Conservation (phyloP, 2,888 invertebrate genomes). For the Epinotia brunnichana region DNA sequence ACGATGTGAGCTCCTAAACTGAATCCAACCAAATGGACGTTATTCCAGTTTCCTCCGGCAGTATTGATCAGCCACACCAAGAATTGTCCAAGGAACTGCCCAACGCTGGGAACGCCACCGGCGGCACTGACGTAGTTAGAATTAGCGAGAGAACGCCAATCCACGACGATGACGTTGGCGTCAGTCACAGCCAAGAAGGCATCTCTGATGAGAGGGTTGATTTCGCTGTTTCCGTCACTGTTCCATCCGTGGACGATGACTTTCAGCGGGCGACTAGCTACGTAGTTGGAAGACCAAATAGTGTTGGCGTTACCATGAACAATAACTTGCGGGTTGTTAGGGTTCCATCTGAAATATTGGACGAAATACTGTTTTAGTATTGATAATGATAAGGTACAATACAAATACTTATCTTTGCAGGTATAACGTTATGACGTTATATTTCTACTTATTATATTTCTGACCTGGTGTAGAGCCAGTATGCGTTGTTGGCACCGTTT, state of each 20-base stretch:
- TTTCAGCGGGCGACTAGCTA: slow-evolving; percentile 53
- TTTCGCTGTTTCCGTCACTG: slow-evolving; percentile 58
- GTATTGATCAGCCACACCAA: slow-evolving; percentile 64
- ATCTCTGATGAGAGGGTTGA: slow-evolving; percentile 58
- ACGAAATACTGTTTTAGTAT: not conserved
- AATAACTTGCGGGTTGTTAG: slow-evolving; percentile 59
- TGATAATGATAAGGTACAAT: too few species aligned
- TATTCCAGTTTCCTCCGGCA: slow-evolving; percentile 67
- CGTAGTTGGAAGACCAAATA: slow-evolving; percentile 62
- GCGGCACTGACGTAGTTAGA: slow-evolving; percentile 55
- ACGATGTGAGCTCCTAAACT: slow-evolving; percentile 75
- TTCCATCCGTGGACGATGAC: slow-evolving; percentile 73
- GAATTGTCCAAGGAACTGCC: slow-evolving; percentile 65
- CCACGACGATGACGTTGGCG: slow-evolving; percentile 67
- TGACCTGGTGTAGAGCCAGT: slow-evolving; percentile 69
- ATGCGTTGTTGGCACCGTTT: slow-evolving; percentile 46
- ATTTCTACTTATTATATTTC: too few species aligned
- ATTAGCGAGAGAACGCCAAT: slow-evolving; percentile 64
- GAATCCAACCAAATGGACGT: slow-evolving; percentile 71
- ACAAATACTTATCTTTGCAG: too few species aligned
- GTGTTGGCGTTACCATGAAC: slow-evolving; percentile 60
- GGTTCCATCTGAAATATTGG: slow-evolving; percentile 58
- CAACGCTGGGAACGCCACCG: slow-evolving; percentile 61
- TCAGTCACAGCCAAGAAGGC: slow-evolving; percentile 65
- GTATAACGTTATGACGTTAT: too few species aligned